These are phyloP conservation scores for Napeogenes sylphis DNA, from an alignment of 2,888 invertebrate genomes.

Conservation along the genomic window DNA sequence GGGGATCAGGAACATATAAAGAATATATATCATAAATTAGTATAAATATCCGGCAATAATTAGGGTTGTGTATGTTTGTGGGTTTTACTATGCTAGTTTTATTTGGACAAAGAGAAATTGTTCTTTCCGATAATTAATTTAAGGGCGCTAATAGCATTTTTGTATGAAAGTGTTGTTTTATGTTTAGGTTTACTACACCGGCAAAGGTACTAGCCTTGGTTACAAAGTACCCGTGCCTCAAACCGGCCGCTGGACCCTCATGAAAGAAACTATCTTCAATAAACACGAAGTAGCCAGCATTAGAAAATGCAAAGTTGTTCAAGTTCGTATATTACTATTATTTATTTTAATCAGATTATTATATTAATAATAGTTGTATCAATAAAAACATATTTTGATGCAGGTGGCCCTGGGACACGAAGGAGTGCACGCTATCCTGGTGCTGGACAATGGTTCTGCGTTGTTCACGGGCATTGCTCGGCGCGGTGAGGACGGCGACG, in stretches of 20 bases:
- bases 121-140: too few species aligned
- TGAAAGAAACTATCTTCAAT: conserved; percentile 70
- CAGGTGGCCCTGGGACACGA: conserved; percentile 95
- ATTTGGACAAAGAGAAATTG: too few species aligned
- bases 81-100: too few species aligned
- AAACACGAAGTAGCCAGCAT: conserved; percentile 57
- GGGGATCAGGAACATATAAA: too few species aligned
- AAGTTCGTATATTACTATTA: conserved; percentile 44
- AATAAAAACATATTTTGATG: conserved; percentile 57
- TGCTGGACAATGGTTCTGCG: conserved; percentile 95
- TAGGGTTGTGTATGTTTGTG: too few species aligned
- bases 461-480: conserved; percentile 88
- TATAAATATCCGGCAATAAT: too few species aligned
- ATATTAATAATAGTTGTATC: too few species aligned
- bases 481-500: conserved; percentile 96
- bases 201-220: conserved; percentile 91
- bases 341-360: background rate
- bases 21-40: too few species aligned
- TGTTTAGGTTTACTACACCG: conserved; percentile 86
- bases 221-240: conserved; percentile 81
- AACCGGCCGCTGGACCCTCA: conserved; percentile 80
- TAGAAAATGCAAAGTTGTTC: conserved; percentile 59
- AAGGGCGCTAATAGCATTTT: background rate
- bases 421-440: conserved; percentile 91
- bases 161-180: conserved; percentile 16